Percentiles rank a stretch among this genome's conserved stretches.
Evolutionary conservation across 2,888 invertebrate species (phyloP).

Genomic region (Xanthia togata): DNA sequence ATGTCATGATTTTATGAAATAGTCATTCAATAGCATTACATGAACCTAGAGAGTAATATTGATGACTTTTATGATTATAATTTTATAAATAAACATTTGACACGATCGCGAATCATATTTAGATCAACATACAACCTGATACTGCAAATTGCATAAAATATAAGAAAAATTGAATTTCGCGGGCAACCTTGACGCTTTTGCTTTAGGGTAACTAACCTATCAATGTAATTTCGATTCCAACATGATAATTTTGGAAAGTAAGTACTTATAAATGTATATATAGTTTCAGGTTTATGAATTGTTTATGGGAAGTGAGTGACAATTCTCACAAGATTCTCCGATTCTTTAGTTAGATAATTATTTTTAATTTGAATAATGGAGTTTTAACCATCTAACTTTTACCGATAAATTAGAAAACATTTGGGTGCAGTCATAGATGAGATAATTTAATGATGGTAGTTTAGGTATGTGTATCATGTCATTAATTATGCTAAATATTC

Average conservation of each 20-base stretch:
- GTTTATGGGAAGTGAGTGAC: not conserved
- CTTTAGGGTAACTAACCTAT: not conserved
- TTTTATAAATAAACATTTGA: too few species aligned
- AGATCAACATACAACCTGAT: too few species aligned
- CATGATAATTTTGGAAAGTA: not conserved
- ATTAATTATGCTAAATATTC: conserved; percentile 19
- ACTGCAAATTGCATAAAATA: too few species aligned
- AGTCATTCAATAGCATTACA: too few species aligned
- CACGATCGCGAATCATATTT: too few species aligned
- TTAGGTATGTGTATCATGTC: conserved; percentile 2
- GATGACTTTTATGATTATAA: too few species aligned
- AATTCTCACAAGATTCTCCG: not conserved
- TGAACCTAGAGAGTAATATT: too few species aligned
- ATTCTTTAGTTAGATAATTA: not conserved
- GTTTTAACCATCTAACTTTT: not conserved
- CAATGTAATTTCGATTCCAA: not conserved
- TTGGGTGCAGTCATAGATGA: not conserved
- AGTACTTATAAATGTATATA: too few species aligned
- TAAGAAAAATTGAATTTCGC: too few species aligned
- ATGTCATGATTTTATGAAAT: too few species aligned
- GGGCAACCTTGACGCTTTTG: too few species aligned
- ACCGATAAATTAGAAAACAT: not conserved
- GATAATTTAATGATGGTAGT: not conserved
- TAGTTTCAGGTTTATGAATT: not conserved
- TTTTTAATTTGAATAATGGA: not conserved